phyloP scores from a whole-genome alignment of 2,888 invertebrate species.

The Macrophya annulata region DNA sequence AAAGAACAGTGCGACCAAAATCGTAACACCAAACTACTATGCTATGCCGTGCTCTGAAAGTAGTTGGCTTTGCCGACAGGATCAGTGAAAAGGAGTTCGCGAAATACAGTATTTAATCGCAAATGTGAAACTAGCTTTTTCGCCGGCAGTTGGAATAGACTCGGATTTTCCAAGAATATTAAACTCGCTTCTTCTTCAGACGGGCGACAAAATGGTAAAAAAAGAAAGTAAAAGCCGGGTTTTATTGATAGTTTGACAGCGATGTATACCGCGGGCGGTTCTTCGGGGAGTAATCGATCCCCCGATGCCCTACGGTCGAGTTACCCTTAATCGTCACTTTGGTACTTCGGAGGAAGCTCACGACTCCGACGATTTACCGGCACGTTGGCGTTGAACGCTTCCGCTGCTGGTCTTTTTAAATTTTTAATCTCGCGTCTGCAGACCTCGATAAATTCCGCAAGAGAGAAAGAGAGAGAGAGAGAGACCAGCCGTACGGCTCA shows the following conservation, averaged over 20 bases:
- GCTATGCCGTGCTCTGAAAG: background rate
- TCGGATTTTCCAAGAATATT: background rate
- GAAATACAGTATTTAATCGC: background rate
- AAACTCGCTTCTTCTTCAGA: background rate
- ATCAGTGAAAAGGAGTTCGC: background rate
- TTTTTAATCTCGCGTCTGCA: slow-evolving; percentile 49
- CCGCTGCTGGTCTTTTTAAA: slow-evolving; percentile 43
- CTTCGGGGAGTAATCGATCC: slow-evolving; percentile 40
- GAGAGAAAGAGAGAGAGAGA: slow-evolving; percentile 20
- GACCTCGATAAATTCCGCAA: slow-evolving; percentile 51
- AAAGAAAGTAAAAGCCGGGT: background rate
- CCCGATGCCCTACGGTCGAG: slow-evolving; percentile 45
- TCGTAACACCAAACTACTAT: background rate
- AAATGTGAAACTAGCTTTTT: background rate
- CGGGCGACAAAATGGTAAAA: background rate
- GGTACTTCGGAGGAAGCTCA: slow-evolving; percentile 44
- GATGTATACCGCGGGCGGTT: slow-evolving; percentile 8
- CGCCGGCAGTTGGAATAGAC: background rate
- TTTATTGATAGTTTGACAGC: slow-evolving; percentile 29
- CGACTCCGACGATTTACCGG: slow-evolving; percentile 45
- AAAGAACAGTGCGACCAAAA: background rate
- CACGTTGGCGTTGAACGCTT: slow-evolving; percentile 51
- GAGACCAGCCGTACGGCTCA: slow-evolving; percentile 30
- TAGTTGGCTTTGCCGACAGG: background rate
- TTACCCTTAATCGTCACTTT: slow-evolving; percentile 52